Percentiles rank a stretch among this genome's conserved stretches.
Conservation (phyloP, 2,797 vertebrate species). For the Rallus crepitans region DNA sequence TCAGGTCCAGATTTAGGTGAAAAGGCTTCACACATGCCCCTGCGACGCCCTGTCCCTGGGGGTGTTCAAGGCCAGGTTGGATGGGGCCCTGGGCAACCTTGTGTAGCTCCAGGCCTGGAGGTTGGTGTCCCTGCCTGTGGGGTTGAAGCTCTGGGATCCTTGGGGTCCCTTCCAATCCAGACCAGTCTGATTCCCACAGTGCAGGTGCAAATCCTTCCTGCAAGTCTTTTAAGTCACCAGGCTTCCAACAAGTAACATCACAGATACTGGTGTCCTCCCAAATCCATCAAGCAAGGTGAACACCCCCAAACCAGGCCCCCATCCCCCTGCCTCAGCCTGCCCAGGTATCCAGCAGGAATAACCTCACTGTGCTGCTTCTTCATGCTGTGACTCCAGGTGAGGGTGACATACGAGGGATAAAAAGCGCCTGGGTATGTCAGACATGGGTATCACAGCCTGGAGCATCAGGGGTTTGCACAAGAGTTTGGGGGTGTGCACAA, state of each 20-base stretch:
- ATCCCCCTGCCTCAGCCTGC: neutral
- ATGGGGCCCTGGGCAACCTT: no score
- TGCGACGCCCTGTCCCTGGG: no score
- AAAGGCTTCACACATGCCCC: neutral
- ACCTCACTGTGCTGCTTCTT: rapidly evolving
- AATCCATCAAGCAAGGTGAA: neutral
- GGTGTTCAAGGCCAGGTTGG: no score
- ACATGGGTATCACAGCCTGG: neutral
- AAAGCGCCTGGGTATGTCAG: rapidly evolving
- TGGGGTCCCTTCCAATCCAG: no score
- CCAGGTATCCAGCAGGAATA: neutral
- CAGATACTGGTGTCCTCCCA: neutral
- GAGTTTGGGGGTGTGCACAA: neutral
- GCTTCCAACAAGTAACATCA: neutral
- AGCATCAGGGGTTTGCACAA: neutral
- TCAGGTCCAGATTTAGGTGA: neutral
- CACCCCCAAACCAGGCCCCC: neutral
- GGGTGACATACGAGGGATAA: neutral
- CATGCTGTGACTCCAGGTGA: rapidly evolving
- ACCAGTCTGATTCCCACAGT: neutral
- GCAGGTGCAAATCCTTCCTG: neutral
- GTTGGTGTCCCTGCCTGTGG: no score
- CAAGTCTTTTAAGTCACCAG: neutral
- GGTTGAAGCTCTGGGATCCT: no score
- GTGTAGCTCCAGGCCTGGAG: no score